phyloP scores from a whole-genome alignment of 2,113 vertebrate species.

The Piprites chloris region DNA sequence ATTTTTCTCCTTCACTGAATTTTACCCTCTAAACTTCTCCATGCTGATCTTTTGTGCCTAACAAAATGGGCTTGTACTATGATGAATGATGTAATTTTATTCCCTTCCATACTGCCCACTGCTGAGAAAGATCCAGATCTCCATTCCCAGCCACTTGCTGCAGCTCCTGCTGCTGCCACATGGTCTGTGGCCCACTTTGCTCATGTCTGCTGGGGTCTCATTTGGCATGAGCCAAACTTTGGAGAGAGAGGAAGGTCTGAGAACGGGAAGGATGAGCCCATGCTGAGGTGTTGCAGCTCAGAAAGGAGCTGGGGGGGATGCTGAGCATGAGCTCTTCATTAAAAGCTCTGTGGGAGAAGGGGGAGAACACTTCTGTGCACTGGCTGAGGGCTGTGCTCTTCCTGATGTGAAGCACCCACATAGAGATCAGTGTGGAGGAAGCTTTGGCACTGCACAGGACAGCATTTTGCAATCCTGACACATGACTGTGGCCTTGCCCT shows the following conservation, averaged over 20 bases:
- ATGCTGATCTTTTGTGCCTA: background rate
- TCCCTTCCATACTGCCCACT: background rate
- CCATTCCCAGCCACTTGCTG: background rate
- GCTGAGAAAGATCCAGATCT: background rate
- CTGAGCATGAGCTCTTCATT: fast-evolving
- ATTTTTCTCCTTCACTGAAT: background rate
- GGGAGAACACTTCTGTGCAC: background rate
- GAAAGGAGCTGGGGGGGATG: background rate
- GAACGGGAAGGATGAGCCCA: background rate
- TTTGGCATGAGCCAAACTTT: background rate
- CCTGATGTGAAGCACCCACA: background rate
- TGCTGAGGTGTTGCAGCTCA: background rate
- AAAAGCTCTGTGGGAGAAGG: background rate
- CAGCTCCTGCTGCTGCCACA: background rate
- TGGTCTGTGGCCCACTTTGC: fast-evolving
- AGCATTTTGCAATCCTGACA: background rate
- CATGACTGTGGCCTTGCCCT: background rate
- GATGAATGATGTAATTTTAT: background rate
- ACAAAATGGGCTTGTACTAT: background rate
- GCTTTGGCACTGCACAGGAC: background rate
- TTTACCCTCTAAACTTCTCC: background rate
- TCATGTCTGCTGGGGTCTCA: background rate
- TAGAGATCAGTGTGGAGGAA: background rate
- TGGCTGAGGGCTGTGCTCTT: background rate
- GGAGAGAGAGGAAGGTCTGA: background rate